Conservation (phyloP, 1,140 invertebrate species). For the Drosophila arawakana region DNA sequence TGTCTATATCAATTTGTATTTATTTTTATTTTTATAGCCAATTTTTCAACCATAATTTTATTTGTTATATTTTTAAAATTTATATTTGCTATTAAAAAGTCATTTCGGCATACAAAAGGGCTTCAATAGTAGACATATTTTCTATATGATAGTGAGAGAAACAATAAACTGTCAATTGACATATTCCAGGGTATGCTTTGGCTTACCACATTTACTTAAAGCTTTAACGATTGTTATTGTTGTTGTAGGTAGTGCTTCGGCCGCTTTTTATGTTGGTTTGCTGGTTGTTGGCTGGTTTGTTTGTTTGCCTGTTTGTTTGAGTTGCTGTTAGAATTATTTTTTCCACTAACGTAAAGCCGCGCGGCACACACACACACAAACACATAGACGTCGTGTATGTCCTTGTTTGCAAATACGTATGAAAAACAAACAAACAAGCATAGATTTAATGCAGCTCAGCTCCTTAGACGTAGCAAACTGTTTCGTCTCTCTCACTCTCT, state of each 20-base stretch:
- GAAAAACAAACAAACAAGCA: slow-evolving; percentile 80
- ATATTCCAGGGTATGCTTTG: slow-evolving; percentile 6
- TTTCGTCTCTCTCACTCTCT: slow-evolving; percentile 10
- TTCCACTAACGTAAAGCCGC: slow-evolving; percentile 78
- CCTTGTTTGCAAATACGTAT: slow-evolving; percentile 79
- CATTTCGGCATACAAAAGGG: no score
- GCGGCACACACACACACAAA: slow-evolving; percentile 56
- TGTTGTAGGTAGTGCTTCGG: slow-evolving; percentile 54
- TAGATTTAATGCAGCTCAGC: slow-evolving; percentile 79
- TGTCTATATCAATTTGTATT: no score
- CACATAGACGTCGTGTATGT: slow-evolving; percentile 47
- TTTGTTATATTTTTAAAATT: no score
- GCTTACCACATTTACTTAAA: background rate
- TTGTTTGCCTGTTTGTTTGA: slow-evolving; percentile 74
- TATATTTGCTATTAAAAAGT: no score
- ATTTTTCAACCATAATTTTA: no score
- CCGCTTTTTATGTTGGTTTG: slow-evolving; percentile 77
- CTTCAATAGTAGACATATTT: no score
- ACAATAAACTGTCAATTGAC: background rate
- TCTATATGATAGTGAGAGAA: background rate
- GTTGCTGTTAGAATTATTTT: slow-evolving; percentile 82
- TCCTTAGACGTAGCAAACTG: slow-evolving; percentile 6
- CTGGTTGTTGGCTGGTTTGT: slow-evolving; percentile 70
- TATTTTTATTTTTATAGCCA: no score
- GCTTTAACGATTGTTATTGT: slow-evolving; percentile 13